Conservation (phyloP, 64 coral and sea anemone species). For the Montipora efflorescens region DNA sequence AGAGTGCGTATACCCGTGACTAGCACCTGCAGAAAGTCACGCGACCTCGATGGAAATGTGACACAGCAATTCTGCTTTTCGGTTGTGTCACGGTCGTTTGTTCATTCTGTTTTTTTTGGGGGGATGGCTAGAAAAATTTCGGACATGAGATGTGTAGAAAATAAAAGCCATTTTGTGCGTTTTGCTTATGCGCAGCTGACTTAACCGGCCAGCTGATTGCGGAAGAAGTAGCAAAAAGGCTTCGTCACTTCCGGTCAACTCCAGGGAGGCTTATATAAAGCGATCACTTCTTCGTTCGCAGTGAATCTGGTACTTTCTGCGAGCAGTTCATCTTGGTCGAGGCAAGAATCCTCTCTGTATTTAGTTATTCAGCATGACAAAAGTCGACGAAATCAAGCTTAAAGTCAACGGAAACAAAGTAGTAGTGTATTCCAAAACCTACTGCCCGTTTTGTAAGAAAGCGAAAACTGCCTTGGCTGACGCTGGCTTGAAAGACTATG, state of each 20-base stretch:
- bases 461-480: conserved; percentile 48
- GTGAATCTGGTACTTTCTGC: too few species aligned
- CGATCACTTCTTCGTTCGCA: not conserved
- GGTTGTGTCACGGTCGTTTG: not conserved
- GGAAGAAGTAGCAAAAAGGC: too few species aligned
- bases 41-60: not conserved
- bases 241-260: not conserved
- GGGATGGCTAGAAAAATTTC: not conserved
- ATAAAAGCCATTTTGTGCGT: too few species aligned
- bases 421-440: conserved; percentile 73
- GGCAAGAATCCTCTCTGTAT: too few species aligned
- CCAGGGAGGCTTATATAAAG: not conserved
- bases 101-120: too few species aligned
- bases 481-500: conserved; percentile 68
- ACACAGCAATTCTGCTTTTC: not conserved
- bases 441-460: conserved; percentile 73
- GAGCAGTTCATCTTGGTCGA: too few species aligned
- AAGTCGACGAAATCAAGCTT: conserved; percentile 1
- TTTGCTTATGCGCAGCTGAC: too few species aligned
- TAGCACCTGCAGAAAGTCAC: not conserved
- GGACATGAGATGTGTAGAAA: not conserved
- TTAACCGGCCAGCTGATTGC: too few species aligned
- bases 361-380: not conserved
- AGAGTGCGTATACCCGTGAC: not conserved
- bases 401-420: conserved; percentile 54